Conservation (phyloP, 2,888 invertebrate genomes). For the Oscheius myriophilus region DNA sequence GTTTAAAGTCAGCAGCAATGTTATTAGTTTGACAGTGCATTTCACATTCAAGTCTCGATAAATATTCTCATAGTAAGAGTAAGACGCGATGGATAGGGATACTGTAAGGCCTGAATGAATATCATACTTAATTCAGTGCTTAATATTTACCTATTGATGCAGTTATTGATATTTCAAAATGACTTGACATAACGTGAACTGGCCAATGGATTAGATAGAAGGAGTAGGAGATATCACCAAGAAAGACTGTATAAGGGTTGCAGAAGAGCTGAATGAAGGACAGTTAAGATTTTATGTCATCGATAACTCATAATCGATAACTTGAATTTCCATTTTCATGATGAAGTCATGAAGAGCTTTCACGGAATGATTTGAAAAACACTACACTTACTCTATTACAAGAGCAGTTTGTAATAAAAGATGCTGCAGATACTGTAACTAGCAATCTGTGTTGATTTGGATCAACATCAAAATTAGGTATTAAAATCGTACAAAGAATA, state of each 20-base stretch:
- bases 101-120: background rate
- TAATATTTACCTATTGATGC: background rate
- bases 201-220: conserved; percentile 13
- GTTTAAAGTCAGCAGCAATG: background rate
- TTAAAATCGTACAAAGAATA: too few species aligned
- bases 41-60: background rate
- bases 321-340: too few species aligned
- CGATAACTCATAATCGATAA: background rate
- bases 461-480: too few species aligned
- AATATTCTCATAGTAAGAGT: background rate
- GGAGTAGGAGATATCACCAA: conserved; percentile 3
- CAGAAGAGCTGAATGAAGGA: background rate
- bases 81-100: background rate
- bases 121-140: background rate
- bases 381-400: too few species aligned
- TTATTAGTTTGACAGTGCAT: background rate
- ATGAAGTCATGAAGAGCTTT: too few species aligned
- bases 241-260: background rate
- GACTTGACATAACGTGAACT: background rate
- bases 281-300: background rate
- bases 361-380: too few species aligned
- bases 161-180: background rate
- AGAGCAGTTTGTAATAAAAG: too few species aligned
- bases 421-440: too few species aligned
- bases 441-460: too few species aligned